Evolutionary conservation across 2,888 invertebrate genomes (phyloP), one percentile per base, ranked within the genome.

Genomic region (Caenorhabditis afra): DNA sequence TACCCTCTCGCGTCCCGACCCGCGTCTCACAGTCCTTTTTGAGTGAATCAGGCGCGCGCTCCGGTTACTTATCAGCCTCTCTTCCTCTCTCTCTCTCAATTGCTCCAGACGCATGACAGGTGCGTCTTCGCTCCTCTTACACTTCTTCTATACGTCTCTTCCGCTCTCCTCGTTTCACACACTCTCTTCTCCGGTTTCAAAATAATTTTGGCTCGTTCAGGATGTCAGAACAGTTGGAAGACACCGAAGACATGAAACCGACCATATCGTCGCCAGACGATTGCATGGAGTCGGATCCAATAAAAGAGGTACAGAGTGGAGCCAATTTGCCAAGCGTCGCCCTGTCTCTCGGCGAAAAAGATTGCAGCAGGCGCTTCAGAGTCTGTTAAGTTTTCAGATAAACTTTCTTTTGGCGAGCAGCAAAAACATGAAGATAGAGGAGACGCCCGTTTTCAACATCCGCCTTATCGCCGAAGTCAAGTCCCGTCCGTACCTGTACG

Each of bases 371-470:
- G 12, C 41, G 41, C 11, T 14, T 41, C 11, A 11, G 14, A 8
- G 3, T 14, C 3, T 41, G 41, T 14, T 11, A 18, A 37, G 20
- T 49, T 64, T 79, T 10, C 71, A 80, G 81, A 62, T 81, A 22
- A 81, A 81, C 50, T 73, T 73, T 35, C 67, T 81, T 7, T 55
- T 67, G 45, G 59, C 65, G 11, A 68, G 64, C 18, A 68, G 64
- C 50, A 71, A 67, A 52, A 64, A 62, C 50, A 68, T 70, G 75
- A 68, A 73, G 52, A 71, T 76, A 47, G 80, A 82, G 22, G 79
- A 83, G 55, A 78, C 81, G 10, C 81, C 83, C 22, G 79, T 70
- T 14, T 83, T 81, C 68, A 83, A 83, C 50, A 77, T 83, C 70
- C 53, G 83, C 20, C 83, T 83, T 35, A 83, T 83, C 58, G 76